Evolutionary conservation across 2,113 vertebrate species (phyloP), one percentile per base, ranked within the genome.

Genomic region (Bubo bubo): DNA sequence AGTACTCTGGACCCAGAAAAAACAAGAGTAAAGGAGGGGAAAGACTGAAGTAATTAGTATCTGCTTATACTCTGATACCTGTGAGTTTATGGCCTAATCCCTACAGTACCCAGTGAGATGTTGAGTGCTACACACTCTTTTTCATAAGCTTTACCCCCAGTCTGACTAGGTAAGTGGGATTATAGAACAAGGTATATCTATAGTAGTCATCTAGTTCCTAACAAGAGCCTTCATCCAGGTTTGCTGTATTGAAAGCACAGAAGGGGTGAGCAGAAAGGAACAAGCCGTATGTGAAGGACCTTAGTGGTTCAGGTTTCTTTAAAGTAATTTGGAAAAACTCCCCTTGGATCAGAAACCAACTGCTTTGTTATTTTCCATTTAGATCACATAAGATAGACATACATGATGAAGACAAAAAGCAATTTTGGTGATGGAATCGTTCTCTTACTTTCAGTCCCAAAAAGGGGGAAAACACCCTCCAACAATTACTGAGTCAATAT

Each of bases 161-260:
- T 9, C n/a, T 49, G 62, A 75, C 20, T 18, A 30, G 47, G 12
- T 23, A 81, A n/a, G 22, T 47, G 62, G 20, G 32, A 66, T 73
- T 59, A 23, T 4, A 75, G 52, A 74, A 41, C 16, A 55, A 19
- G 13, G 14, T 14, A 0, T n/a, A 9, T 64, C 63, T 58, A 12
- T 6, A 62, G 18, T 8, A 63, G 28, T 59, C 47, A 30, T 4
- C 5, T 39, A 76, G 11, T 27, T 73, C 37, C 63, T 74, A 67
- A 16, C 7, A 34, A 72, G 35, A 76, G 27, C 60, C 21, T 52
- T 35, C 17, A 18, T 64, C 53, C 83, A 66, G 30, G 34, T 70
- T 76, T 83, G 39, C 50, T 77, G 10, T 52, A 35, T 4, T 34
- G 27, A 50, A 76, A 86, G 27, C 3, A 0, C 1, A 0, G 12